Percentiles rank a stretch among this genome's conserved stretches.
These are phyloP conservation scores for Dendronephthya gigantea DNA, from an alignment of 64 coral and sea anemone genomes.

Conservation along the genomic window DNA sequence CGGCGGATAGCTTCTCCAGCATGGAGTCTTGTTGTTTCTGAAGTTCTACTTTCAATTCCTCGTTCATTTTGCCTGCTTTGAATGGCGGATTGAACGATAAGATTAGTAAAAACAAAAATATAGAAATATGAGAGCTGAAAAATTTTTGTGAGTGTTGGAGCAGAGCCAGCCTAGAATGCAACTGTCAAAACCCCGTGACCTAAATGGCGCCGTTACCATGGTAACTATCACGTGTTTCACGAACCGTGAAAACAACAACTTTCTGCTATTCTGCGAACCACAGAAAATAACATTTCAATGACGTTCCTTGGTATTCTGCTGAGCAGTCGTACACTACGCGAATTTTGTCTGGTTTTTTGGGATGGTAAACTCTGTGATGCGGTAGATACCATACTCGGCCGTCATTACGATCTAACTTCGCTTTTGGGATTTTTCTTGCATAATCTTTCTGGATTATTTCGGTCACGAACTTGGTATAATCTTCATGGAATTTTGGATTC, in stretches of 20 bases:
- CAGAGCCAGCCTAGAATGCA: constrained; percentile 34
- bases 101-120: too few relatives aligned
- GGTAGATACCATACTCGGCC: constrained; percentile 44
- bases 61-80: too few relatives aligned
- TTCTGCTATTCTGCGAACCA: constrained; percentile 36
- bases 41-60: too few relatives aligned
- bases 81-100: too few relatives aligned
- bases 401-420: constrained; percentile 26
- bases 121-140: too few relatives aligned
- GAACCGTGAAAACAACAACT: constrained; percentile 35
- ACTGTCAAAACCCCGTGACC: neutral
- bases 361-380: constrained; percentile 42
- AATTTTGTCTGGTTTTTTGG: constrained; percentile 31
- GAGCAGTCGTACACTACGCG: constrained; percentile 40
- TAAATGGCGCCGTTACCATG: neutral
- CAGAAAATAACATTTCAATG: constrained; percentile 17
- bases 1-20: too few relatives aligned
- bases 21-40: too few relatives aligned
- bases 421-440: constrained; percentile 25
- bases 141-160: neutral
- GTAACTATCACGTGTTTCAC: constrained; percentile 13
- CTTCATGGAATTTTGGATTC: neutral
- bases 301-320: constrained; percentile 28
- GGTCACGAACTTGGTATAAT: constrained; percentile 17
- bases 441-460: constrained; percentile 37